phyloP scores from a whole-genome alignment of 92 coral and sea anemone genomes.

The Umimayanthus kanabou region DNA sequence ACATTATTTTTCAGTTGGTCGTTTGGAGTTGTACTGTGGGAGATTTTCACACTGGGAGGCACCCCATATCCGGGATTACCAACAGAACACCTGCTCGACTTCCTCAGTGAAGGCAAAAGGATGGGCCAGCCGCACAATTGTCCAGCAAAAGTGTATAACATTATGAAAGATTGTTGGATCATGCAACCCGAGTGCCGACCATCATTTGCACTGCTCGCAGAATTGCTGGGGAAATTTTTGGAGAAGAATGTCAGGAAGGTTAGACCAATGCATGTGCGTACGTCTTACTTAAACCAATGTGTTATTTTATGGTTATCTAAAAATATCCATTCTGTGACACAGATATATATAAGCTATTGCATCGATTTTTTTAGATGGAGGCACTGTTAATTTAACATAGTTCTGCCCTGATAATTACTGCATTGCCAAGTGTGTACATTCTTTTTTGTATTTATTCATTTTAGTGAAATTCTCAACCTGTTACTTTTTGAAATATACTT shows the following conservation, averaged over 20 bases:
- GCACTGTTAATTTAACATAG: too few species aligned
- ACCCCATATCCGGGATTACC: slow-evolving; percentile 58
- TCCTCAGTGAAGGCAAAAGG: slow-evolving; percentile 51
- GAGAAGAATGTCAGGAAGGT: slow-evolving; percentile 56
- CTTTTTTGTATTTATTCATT: too few species aligned
- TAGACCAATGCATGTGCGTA: background rate
- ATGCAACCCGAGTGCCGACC: slow-evolving; percentile 45
- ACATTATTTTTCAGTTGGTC: slow-evolving; percentile 45
- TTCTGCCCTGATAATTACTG: too few species aligned
- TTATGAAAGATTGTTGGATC: slow-evolving; percentile 60
- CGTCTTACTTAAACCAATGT: too few species aligned
- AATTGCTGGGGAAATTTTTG: slow-evolving; percentile 47
- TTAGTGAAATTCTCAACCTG: too few species aligned
- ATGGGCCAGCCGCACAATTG: slow-evolving; percentile 60
- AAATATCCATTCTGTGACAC: too few species aligned
- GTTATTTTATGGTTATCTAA: too few species aligned
- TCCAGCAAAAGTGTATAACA: slow-evolving; percentile 47
- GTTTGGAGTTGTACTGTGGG: slow-evolving; percentile 56
- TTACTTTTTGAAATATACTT: too few species aligned
- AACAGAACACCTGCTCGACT: slow-evolving; percentile 52
- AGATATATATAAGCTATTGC: too few species aligned
- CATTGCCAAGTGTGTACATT: too few species aligned
- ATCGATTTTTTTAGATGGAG: too few species aligned
- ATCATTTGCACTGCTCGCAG: slow-evolving; percentile 49
- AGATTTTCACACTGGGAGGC: slow-evolving; percentile 56